These are phyloP conservation scores for Acanthoscelides obtectus DNA, from an alignment of 2,888 invertebrate species.

Conservation along the genomic window DNA sequence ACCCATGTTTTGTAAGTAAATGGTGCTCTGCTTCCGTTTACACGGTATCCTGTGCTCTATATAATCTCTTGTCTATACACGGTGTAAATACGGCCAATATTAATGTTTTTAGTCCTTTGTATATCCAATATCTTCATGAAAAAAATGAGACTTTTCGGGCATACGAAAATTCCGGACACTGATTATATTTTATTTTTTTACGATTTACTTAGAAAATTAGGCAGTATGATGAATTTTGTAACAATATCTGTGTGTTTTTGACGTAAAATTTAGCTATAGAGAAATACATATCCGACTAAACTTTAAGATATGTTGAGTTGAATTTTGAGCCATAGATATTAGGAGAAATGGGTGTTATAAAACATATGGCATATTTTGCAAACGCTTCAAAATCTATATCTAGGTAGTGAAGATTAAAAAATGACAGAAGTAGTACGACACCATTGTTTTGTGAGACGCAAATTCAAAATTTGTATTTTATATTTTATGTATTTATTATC, in stretches of 20 bases:
- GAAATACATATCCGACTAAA: background rate
- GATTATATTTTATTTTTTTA: no score
- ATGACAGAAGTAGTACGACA: conserved; percentile 36
- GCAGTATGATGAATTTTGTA: background rate
- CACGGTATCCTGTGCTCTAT: no score
- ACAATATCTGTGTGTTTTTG: background rate
- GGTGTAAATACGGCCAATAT: no score
- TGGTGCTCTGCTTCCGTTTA: no score
- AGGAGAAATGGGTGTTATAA: background rate
- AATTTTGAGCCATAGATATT: background rate
- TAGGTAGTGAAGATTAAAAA: conserved; percentile 6
- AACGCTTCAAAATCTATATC: background rate
- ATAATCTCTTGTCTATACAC: no score
- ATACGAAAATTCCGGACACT: no score
- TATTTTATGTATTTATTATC: conserved; percentile 29
- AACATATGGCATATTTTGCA: background rate
- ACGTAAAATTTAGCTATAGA: background rate
- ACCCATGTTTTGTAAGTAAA: no score
- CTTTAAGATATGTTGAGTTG: background rate
- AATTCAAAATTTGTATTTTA: conserved; percentile 38
- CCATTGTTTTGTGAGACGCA: conserved; percentile 35
- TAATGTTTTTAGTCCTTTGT: no score
- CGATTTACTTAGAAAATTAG: background rate
- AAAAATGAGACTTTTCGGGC: no score
- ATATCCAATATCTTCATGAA: no score